A percentile compares a stretch with the other conserved stretches of the same genome.
Conservation (phyloP, 2,797 vertebrate species). For the Fistularia commersonii region DNA sequence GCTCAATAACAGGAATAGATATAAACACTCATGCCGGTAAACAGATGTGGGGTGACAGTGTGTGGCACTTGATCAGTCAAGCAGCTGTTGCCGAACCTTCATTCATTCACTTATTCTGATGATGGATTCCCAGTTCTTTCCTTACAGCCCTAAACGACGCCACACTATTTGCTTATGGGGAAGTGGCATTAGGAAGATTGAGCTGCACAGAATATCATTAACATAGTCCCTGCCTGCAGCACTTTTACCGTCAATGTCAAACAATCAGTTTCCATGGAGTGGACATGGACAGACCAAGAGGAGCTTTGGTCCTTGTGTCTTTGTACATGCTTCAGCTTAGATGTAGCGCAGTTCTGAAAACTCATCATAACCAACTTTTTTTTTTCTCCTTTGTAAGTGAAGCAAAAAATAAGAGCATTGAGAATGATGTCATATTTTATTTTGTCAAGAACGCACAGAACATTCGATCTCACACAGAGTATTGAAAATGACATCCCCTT, state of each 20-base stretch:
- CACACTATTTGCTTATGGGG: constrained; percentile 2
- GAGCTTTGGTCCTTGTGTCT: constrained; percentile 32
- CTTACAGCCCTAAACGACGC: constrained; percentile 5
- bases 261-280: constrained; percentile 32
- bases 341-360: not conserved
- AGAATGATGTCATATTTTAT: constrained; percentile 56
- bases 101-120: constrained; percentile 54
- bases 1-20: constrained; percentile 56
- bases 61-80: constrained; percentile 42
- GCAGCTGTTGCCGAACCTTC: constrained; percentile 55
- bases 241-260: constrained; percentile 28
- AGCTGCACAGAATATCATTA: constrained; percentile 17
- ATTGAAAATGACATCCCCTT: constrained; percentile 61
- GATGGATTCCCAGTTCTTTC: constrained; percentile 36
- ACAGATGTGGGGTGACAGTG: constrained; percentile 13
- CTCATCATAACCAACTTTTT: not conserved
- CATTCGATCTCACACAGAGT: constrained; percentile 33
- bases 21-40: not conserved
- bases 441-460: constrained; percentile 31
- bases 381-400: constrained; percentile 18
- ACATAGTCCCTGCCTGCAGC: constrained; percentile 7
- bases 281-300: constrained; percentile 11
- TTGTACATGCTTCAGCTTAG: constrained; percentile 7
- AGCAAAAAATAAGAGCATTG: constrained; percentile 34
- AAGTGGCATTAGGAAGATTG: constrained; percentile 49